Evolutionary conservation across 2,113 vertebrate genomes (phyloP), one percentile per base, ranked within the genome.

Genomic region (Crypturellus undulatus): DNA sequence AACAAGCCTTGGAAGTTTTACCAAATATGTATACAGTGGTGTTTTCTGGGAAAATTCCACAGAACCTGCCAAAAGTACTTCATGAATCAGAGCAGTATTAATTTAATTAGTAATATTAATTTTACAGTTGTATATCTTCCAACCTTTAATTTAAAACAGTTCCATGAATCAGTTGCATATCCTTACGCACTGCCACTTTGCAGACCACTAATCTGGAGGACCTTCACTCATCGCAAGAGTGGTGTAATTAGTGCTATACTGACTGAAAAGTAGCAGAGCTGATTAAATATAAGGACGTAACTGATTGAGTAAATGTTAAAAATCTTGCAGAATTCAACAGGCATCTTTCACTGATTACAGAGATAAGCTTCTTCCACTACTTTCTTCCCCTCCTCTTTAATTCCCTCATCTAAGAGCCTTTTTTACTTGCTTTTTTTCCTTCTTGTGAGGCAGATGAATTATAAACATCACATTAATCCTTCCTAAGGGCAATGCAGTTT

Each of bases 361-460:
- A 42, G 1, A 79, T 43, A 38, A 38, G 79, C 47, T 82, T 81
- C 58, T 88, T 68, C 58, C 45, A 60, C 42, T 45, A 79, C 20
- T 43, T 81, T 52, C 62, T 68, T 59, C 45, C 40, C 56, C 78
- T 89, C 58, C 84, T 80, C 75, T 81, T 88, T 92, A 80, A 76
- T 83, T 80, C 85, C 43, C 77, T 83, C 67, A 69, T n/a, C 59
- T 30, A 56, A 79, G 21, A 84, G 79, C 24, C 38, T 51, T 51
- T 43, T 73, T 70, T 51, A 52, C 25, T 68, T 34, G 32, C 42
- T 84, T 86, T 54, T 15, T 86, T 67, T 70, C 84, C 49, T 34
- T 40, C 67, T 75, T 90, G 25, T 40, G 70, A 92, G 28, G 58
- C 62, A 89, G 43, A 60, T 40, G 92, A 91, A 92, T 94, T 78